Conservation (phyloP, 2,797 vertebrate genomes). For the Australoheros facetus region DNA sequence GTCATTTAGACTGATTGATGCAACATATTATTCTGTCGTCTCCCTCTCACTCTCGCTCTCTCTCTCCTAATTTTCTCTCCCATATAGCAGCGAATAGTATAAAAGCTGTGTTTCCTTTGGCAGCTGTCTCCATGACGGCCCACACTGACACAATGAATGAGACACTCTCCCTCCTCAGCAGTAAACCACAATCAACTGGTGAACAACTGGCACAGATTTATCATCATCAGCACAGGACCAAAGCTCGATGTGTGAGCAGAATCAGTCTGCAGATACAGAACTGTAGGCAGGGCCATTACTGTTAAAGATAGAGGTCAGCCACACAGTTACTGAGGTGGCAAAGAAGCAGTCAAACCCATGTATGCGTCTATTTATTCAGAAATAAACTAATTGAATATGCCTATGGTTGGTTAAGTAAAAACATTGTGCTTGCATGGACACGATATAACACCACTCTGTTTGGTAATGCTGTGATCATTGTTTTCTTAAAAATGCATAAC, state of each 20-base stretch:
- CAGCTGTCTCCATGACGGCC: constrained; percentile 72
- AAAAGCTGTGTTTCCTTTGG: constrained; percentile 68
- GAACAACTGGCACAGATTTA: constrained; percentile 75
- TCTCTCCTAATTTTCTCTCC: constrained; percentile 60
- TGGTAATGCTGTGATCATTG: constrained; percentile 36
- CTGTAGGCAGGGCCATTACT: constrained; percentile 58
- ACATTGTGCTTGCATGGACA: constrained; percentile 26
- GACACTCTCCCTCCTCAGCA: constrained; percentile 66
- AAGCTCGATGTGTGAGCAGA: constrained; percentile 58
- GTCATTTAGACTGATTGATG: constrained; percentile 83
- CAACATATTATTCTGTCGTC: constrained; percentile 70
- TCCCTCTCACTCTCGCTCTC: constrained; percentile 25
- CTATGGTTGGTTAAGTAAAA: constrained; percentile 29
- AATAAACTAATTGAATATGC: constrained; percentile 50
- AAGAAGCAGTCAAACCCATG: constrained; percentile 26
- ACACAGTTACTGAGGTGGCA: constrained; percentile 26
- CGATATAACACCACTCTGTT: constrained; percentile 22
- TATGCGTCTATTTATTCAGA: constrained; percentile 26
- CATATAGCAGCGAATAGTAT: constrained; percentile 54
- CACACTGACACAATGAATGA: constrained; percentile 68
- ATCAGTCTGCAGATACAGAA: constrained; percentile 57
- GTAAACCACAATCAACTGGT: constrained; percentile 78
- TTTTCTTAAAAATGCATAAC: constrained; percentile 57
- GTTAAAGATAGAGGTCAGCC: constrained; percentile 66
- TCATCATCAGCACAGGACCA: constrained; percentile 73